Percentiles rank a stretch among this genome's conserved stretches.
Evolutionary conservation across 2,113 vertebrate species (phyloP).

Genomic region (Tachysurus vachellii): DNA sequence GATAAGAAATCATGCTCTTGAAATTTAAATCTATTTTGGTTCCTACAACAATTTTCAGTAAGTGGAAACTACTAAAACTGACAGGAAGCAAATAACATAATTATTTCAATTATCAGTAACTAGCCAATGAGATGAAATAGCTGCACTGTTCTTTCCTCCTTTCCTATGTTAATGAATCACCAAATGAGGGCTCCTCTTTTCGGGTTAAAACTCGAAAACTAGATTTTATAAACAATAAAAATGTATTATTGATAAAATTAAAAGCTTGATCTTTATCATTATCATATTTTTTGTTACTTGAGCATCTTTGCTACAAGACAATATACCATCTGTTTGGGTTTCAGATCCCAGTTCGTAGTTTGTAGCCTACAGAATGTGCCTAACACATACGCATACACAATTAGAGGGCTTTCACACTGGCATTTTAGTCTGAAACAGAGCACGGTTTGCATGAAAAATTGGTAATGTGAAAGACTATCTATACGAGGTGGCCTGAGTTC

Average conservation of each 20-base stretch:
- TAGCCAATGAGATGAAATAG: slow-evolving; percentile 28
- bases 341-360: slow-evolving; percentile 10
- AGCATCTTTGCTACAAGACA: slow-evolving; percentile 28
- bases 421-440: too few relatives aligned
- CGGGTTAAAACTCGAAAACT: background rate
- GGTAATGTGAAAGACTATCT: too few relatives aligned
- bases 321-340: slow-evolving; percentile 40
- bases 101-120: slow-evolving; percentile 21
- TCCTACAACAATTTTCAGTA: background rate
- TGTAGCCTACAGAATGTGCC: slow-evolving; percentile 10
- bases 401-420: too few relatives aligned
- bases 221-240: slow-evolving; percentile 9
- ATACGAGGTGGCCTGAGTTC: too few relatives aligned
- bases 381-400: slow-evolving; percentile 1
- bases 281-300: slow-evolving; percentile 16
- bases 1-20: background rate
- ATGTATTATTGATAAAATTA: slow-evolving; percentile 11
- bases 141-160: background rate
- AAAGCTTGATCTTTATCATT: slow-evolving; percentile 20
- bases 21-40: too few relatives aligned
- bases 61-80: background rate
- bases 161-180: background rate
- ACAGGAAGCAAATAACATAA: background rate
- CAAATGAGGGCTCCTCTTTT: background rate
- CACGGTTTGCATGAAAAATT: too few relatives aligned